Conservation (phyloP, 2,888 invertebrate genomes). For the Nebria salina region DNA sequence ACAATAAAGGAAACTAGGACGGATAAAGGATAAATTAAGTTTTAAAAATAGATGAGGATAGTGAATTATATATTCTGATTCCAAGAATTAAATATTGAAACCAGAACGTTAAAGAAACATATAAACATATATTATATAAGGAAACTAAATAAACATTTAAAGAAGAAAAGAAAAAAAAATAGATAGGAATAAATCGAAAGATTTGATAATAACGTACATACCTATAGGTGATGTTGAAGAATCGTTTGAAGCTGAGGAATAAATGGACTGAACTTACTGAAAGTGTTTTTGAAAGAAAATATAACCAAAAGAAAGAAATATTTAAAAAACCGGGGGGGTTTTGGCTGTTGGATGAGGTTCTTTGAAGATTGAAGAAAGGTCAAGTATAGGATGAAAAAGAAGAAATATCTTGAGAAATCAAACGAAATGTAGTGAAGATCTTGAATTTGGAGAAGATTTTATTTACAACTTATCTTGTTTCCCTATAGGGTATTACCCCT, state of each 20-base stretch:
- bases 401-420: conserved; percentile 1
- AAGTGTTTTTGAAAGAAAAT: background rate
- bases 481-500: background rate
- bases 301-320: background rate
- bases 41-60: no score
- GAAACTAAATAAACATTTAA: background rate
- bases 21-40: background rate
- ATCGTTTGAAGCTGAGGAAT: conserved; percentile 1
- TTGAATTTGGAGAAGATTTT: background rate
- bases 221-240: background rate
- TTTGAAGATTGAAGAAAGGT: background rate
- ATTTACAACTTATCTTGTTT: background rate
- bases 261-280: conserved; percentile 1
- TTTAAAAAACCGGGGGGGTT: background rate
- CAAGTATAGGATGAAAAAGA: background rate
- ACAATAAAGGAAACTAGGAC: background rate
- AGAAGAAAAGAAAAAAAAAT: background rate
- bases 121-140: no score
- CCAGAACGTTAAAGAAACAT: background rate
- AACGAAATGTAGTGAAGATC: background rate
- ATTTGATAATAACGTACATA: background rate
- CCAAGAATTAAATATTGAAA: background rate
- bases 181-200: background rate
- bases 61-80: background rate
- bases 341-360: background rate